These are phyloP conservation scores for Cassiopea xamachana DNA, from an alignment of 30 jellyfish, hydroid and myxozoan genomes.

Conservation along the genomic window DNA sequence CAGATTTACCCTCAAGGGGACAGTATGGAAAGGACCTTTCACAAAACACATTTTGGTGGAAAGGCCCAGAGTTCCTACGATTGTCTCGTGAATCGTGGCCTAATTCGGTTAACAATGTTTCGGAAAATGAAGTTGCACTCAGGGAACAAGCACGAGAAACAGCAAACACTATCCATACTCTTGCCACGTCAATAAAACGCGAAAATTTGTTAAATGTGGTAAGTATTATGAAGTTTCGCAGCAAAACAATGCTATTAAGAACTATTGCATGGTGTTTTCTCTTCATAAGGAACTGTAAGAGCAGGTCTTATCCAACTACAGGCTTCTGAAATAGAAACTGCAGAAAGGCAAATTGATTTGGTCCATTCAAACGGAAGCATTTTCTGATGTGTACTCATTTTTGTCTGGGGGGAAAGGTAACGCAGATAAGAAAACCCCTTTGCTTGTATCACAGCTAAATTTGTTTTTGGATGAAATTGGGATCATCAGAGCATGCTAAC, in stretches of 20 bases:
- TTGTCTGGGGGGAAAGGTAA: not conserved
- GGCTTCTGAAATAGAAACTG: constrained; percentile 22
- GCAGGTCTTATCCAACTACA: not conserved
- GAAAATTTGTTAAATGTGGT: constrained; percentile 5
- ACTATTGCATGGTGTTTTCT: constrained; percentile 30
- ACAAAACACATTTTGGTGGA: not conserved
- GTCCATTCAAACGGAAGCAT: constrained; percentile 39
- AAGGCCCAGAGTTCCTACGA: constrained; percentile 16
- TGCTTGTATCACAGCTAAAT: no score
- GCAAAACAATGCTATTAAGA: not conserved
- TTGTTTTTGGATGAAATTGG: constrained; percentile 30
- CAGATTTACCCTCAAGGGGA: constrained; percentile 6
- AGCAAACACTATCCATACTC: not conserved
- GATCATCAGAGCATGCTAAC: constrained; percentile 11
- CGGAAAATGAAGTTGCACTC: not conserved
- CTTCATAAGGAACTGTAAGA: not conserved
- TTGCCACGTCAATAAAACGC: not conserved
- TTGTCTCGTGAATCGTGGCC: not conserved
- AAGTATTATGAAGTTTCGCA: not conserved
- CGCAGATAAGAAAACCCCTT: constrained; percentile 32
- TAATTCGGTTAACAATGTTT: not conserved
- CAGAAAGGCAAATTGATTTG: constrained; percentile 3
- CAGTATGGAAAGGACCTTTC: constrained; percentile 3
- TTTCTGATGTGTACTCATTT: constrained; percentile 4
- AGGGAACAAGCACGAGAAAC: constrained; percentile 5